phyloP scores from a whole-genome alignment of 2,888 invertebrate genomes.

The Phoronis australis region DNA sequence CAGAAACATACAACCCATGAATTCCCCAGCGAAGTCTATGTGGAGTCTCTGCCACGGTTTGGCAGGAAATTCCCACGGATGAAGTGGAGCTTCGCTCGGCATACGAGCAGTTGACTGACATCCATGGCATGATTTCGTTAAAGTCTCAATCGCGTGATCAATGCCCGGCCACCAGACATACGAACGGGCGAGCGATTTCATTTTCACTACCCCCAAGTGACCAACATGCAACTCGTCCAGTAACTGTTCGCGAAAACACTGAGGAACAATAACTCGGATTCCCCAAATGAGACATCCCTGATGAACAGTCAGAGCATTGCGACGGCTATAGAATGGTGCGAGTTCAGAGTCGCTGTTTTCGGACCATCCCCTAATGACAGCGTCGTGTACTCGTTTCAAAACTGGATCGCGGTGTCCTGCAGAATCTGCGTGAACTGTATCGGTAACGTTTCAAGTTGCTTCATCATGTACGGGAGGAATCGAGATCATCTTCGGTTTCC shows the following conservation, averaged over 20 bases:
- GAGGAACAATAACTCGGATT: conserved; percentile 1
- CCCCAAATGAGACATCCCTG: conserved; percentile 1
- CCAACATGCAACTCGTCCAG: conserved; percentile 1
- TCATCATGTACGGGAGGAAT: neutral
- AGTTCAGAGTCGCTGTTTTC: neutral
- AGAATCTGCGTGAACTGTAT: neutral
- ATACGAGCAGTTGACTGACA: neutral
- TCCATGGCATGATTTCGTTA: neutral
- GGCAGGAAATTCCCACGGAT: neutral
- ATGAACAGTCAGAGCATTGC: conserved; percentile 1
- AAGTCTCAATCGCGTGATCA: neutral
- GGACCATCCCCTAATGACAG: neutral
- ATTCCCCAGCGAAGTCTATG: neutral
- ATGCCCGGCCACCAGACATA: neutral
- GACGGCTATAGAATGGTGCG: neutral
- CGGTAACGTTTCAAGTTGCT: neutral
- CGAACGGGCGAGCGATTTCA: neutral
- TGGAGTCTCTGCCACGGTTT: conserved; percentile 1
- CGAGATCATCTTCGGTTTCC: neutral
- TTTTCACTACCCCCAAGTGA: neutral
- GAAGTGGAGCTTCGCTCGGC: neutral
- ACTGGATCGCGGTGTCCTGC: neutral
- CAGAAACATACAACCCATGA: neutral
- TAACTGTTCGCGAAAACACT: neutral
- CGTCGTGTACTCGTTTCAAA: neutral